A percentile compares a stretch with the other conserved stretches of the same genome.
phyloP scores from a whole-genome alignment of 2,113 vertebrate species.

The Lagenorhynchus albirostris region DNA sequence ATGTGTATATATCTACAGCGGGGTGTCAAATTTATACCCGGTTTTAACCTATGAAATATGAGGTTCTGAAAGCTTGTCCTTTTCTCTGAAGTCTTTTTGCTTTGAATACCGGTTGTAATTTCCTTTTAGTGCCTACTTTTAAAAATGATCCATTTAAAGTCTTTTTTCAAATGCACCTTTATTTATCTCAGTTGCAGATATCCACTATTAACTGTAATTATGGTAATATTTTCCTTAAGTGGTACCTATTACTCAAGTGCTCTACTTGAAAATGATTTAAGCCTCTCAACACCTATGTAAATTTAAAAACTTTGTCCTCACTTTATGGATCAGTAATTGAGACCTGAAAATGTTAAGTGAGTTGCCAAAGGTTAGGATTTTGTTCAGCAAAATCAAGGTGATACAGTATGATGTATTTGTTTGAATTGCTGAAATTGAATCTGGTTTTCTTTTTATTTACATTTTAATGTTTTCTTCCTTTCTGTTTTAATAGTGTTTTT shows the following conservation, averaged over 20 bases:
- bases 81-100: background rate
- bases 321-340: background rate
- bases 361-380: background rate
- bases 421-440: background rate
- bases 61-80: background rate
- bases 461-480: background rate
- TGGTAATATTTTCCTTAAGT: background rate
- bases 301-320: background rate
- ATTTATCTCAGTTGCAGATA: background rate
- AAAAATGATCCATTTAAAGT: background rate
- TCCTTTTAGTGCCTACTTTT: background rate
- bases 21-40: background rate
- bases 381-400: background rate
- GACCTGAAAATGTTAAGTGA: background rate
- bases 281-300: background rate
- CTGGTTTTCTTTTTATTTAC: background rate
- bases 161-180: background rate
- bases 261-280: background rate
- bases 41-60: background rate
- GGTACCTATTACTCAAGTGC: background rate
- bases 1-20: background rate
- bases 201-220: background rate
- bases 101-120: background rate
- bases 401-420: background rate
- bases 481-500: background rate